These are phyloP conservation scores for Gyps fulvus DNA, from an alignment of 2,113 vertebrate genomes.

Conservation along the genomic window DNA sequence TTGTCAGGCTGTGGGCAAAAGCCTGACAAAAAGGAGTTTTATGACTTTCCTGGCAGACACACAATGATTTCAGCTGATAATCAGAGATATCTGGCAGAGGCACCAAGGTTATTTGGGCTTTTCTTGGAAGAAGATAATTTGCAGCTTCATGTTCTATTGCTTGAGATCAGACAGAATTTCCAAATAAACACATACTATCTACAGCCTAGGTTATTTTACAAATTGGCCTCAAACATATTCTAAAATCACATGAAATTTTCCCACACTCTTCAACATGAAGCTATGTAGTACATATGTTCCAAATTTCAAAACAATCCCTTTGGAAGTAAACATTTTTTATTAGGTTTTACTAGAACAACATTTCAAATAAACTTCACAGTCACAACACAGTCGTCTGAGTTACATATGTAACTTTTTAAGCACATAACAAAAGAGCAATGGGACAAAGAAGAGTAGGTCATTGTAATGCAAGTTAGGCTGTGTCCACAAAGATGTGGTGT, in stretches of 20 bases:
- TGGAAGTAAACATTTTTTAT: not conserved
- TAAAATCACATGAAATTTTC: not conserved
- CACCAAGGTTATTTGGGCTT: not conserved
- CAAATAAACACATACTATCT: not conserved
- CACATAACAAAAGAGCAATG: not conserved
- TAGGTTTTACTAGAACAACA: not conserved
- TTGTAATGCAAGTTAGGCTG: not conserved
- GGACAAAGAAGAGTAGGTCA: not conserved
- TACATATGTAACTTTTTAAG: not conserved
- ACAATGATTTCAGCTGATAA: not conserved
- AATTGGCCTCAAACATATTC: not conserved
- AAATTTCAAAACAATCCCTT: not conserved
- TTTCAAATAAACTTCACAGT: not conserved
- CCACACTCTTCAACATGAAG: not conserved
- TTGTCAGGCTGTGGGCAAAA: not conserved
- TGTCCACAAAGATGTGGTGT: not conserved
- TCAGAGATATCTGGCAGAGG: not conserved
- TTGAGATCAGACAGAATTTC: not conserved
- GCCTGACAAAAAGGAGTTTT: not conserved
- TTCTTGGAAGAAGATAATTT: not conserved
- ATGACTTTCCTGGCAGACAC: not conserved
- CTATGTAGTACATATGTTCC: not conserved
- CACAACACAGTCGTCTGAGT: not conserved
- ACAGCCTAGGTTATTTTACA: not conserved
- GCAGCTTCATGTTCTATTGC: not conserved